phyloP scores from a whole-genome alignment of 1,140 invertebrate species.

The Phortica variegata region DNA sequence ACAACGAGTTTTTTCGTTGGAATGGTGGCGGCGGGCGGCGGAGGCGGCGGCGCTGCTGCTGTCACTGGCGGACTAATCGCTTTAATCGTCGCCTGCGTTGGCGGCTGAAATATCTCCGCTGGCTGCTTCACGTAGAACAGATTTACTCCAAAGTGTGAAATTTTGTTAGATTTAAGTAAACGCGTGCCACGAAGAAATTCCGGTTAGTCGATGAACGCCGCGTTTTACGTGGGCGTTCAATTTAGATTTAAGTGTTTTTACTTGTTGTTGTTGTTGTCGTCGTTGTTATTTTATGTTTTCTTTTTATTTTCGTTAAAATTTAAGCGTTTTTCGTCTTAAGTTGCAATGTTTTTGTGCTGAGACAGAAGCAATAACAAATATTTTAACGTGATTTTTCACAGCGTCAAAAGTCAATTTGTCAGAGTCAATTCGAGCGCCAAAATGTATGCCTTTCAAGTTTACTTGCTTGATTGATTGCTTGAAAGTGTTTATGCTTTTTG shows the following conservation, averaged over 20 bases:
- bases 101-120: conserved; percentile 57
- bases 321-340: neutral
- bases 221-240: conserved; percentile 7
- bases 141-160: conserved; percentile 59
- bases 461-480: too few species aligned
- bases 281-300: neutral
- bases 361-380: too few species aligned
- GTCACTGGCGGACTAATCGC: conserved; percentile 53
- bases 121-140: conserved; percentile 58
- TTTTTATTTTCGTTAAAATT: conserved; percentile 4
- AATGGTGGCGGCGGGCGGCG: conserved; percentile 50
- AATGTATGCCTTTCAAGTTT: too few species aligned
- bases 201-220: conserved; percentile 23
- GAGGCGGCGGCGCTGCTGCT: conserved; percentile 37
- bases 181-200: conserved; percentile 50
- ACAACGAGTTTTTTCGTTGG: conserved; percentile 57
- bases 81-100: conserved; percentile 53
- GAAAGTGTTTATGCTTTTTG: conserved; percentile 8
- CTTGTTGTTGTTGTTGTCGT: conserved; percentile 8
- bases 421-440: too few species aligned
- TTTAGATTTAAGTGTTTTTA: conserved; percentile 1
- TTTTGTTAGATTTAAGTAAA: conserved; percentile 56
- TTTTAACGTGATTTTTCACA: too few species aligned
- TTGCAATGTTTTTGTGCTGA: too few species aligned
- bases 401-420: too few species aligned